Evolutionary conservation across 1,140 invertebrate genomes (phyloP).

Genomic region (Leucophenga varia): DNA sequence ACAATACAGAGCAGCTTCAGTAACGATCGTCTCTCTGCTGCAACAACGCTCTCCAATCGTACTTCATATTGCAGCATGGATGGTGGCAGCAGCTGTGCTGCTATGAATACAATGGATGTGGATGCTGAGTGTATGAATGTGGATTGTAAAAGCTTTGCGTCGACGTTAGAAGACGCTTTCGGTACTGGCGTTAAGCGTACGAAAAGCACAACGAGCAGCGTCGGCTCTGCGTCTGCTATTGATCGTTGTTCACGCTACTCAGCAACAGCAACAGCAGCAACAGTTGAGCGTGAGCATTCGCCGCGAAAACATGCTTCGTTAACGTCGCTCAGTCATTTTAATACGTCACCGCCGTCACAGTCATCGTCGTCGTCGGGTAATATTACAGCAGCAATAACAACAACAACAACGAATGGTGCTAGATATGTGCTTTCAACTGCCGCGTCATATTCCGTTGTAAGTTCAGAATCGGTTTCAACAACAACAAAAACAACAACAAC

Average conservation of each 20-base stretch:
- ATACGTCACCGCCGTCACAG: slow-evolving; percentile 2
- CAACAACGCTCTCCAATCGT: slow-evolving; percentile 50
- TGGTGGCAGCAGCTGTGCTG: slow-evolving; percentile 29
- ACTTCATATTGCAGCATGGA: slow-evolving; percentile 53
- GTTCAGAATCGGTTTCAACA: no score
- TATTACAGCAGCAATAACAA: slow-evolving; percentile 4
- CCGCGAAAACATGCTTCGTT: slow-evolving; percentile 40
- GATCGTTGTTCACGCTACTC: no score
- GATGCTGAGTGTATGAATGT: neutral
- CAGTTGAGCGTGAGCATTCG: slow-evolving; percentile 39
- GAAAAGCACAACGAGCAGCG: slow-evolving; percentile 5
- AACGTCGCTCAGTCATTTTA: slow-evolving; percentile 9
- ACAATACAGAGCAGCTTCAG: slow-evolving; percentile 26
- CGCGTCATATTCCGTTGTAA: no score
- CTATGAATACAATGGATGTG: neutral
- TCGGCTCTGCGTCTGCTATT: no score
- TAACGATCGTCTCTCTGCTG: slow-evolving; percentile 29
- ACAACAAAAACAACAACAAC: slow-evolving; percentile 1
- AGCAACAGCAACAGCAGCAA: slow-evolving; percentile 14
- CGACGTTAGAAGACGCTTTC: neutral
- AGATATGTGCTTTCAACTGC: no score
- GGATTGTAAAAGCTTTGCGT: slow-evolving; percentile 1
- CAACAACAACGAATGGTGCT: no score
- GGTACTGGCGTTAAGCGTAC: slow-evolving; percentile 3
- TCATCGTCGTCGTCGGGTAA: slow-evolving; percentile 3